Percentiles rank a stretch among this genome's conserved stretches.
These are phyloP conservation scores for Sepioteuthis lessoniana DNA, from an alignment of 2,888 invertebrate species.

Conservation along the genomic window DNA sequence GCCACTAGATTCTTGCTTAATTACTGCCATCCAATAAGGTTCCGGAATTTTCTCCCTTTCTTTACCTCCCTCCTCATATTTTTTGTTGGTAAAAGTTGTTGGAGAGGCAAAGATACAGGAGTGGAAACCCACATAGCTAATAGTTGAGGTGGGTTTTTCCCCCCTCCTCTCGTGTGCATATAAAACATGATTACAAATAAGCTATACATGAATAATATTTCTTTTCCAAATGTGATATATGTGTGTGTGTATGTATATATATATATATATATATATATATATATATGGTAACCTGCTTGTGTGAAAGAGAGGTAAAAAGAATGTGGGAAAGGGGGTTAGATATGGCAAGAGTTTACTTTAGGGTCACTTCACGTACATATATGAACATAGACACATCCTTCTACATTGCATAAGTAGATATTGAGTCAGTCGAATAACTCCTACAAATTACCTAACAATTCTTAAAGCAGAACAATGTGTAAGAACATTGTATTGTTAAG, in stretches of 20 bases:
- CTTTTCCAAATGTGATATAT: not conserved
- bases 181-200: not conserved
- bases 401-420: not conserved
- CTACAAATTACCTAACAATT: no score
- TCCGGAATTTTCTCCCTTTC: not conserved
- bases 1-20: slow-evolving; percentile 4
- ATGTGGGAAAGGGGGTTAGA: not conserved
- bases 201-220: not conserved
- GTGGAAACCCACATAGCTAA: not conserved
- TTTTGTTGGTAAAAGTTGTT: not conserved
- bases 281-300: not conserved
- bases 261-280: slow-evolving; percentile 40
- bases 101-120: not conserved
- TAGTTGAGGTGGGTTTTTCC: not conserved
- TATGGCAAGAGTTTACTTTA: not conserved
- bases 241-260: not conserved
- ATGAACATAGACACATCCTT: not conserved
- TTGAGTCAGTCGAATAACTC: no score
- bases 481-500: no score
- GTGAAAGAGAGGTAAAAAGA: not conserved
- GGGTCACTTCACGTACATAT: not conserved
- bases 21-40: slow-evolving; percentile 4
- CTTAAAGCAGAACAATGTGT: no score
- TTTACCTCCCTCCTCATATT: not conserved
- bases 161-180: not conserved